Conservation (phyloP, 1,140 invertebrate species). For the Anastrepha ludens region DNA sequence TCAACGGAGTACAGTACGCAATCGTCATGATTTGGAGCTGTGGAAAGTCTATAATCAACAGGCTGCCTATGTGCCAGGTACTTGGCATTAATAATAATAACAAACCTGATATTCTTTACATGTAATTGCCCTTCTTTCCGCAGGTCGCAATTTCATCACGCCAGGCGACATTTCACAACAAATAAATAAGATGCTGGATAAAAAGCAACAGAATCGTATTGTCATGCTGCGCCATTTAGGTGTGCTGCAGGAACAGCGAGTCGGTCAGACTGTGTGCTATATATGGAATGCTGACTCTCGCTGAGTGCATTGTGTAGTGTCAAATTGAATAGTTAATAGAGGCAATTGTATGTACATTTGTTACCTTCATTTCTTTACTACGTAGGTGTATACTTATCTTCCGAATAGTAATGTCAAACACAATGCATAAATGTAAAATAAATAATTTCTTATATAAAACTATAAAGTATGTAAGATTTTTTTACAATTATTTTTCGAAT, state of each 20-base stretch:
- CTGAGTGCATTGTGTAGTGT: background rate
- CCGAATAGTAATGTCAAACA: background rate
- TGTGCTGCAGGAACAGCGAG: conserved; percentile 57
- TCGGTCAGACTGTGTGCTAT: conserved; percentile 57
- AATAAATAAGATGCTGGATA: conserved; percentile 58
- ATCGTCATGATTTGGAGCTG: conserved; percentile 55
- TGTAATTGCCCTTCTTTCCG: background rate
- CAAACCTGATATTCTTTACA: background rate
- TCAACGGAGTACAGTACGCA: conserved; percentile 44
- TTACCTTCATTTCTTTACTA: background rate
- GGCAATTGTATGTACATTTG: background rate
- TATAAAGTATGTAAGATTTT: conserved; percentile 56
- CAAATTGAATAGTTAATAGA: background rate
- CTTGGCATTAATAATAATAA: background rate
- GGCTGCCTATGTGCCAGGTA: conserved; percentile 56
- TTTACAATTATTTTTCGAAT: background rate
- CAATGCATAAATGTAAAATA: conserved; percentile 34
- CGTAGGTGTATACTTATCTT: background rate
- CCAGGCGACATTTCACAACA: conserved; percentile 58
- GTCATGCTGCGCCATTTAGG: conserved; percentile 58
- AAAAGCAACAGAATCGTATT: conserved; percentile 57
- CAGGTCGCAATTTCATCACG: conserved; percentile 57
- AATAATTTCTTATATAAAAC: conserved; percentile 66
- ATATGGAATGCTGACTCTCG: conserved; percentile 55
- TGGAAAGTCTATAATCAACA: conserved; percentile 59